These are phyloP conservation scores for Chironomus tentans DNA, from an alignment of 2,888 invertebrate genomes.

Conservation along the genomic window DNA sequence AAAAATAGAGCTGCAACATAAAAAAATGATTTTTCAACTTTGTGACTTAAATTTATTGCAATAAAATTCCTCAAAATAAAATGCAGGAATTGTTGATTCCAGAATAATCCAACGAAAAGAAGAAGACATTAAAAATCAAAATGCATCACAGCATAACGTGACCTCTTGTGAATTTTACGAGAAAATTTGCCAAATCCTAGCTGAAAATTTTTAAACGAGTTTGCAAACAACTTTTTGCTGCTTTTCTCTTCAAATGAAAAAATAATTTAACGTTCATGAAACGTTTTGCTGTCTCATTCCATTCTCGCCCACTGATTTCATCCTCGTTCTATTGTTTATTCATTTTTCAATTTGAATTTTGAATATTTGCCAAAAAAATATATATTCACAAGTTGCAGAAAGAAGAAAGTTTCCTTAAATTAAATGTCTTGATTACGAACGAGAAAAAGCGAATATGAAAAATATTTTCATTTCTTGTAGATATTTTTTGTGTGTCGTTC, in stretches of 20 bases:
- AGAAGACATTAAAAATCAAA: background rate
- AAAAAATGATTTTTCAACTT: too few relatives aligned
- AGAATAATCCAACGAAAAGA: background rate
- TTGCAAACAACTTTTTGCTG: background rate
- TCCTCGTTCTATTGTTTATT: conserved; percentile 14
- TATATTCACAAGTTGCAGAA: background rate
- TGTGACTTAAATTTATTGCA: too few relatives aligned
- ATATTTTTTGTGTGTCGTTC: too few relatives aligned
- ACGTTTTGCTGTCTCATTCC: too few relatives aligned
- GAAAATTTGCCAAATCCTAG: background rate
- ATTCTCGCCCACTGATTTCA: background rate
- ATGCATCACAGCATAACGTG: background rate
- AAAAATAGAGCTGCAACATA: too few relatives aligned
- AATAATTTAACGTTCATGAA: background rate
- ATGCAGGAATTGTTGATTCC: background rate
- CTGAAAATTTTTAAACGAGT: background rate
- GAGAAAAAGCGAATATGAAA: too few relatives aligned
- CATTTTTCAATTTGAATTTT: conserved; percentile 20
- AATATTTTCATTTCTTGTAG: too few relatives aligned
- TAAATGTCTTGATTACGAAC: too few relatives aligned
- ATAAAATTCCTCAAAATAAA: background rate
- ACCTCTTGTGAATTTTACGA: background rate
- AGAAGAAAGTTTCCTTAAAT: background rate
- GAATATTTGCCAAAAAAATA: background rate
- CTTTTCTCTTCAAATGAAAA: background rate